Percentiles rank a stretch among this genome's conserved stretches.
phyloP scores from a whole-genome alignment of 1,140 invertebrate species.

The Hyphantria cunea region DNA sequence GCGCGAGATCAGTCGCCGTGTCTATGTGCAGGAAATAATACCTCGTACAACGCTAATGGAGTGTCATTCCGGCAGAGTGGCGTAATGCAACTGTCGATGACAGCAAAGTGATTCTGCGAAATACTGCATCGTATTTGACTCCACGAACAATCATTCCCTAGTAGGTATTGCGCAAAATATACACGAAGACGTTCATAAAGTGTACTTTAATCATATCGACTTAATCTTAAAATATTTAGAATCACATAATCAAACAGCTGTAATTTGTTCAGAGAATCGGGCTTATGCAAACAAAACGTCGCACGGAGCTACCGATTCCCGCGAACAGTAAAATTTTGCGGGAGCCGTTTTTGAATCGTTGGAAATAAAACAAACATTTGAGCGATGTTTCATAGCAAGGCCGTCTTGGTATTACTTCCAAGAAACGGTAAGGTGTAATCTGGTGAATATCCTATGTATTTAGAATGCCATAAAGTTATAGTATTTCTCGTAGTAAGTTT shows the following conservation, averaged over 20 bases:
- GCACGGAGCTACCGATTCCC: conserved; percentile 52
- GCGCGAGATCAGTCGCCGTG: conserved; percentile 35
- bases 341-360: conserved; percentile 71
- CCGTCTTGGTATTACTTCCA: conserved; percentile 58
- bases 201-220: conserved; percentile 4
- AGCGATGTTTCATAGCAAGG: conserved; percentile 69
- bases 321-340: conserved; percentile 69
- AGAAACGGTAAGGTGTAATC: conserved; percentile 50
- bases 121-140: conserved; percentile 44
- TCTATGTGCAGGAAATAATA: conserved; percentile 50
- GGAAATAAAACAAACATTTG: conserved; percentile 73
- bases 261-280: conserved; percentile 61
- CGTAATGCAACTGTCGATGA: conserved; percentile 58
- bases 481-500: background rate
- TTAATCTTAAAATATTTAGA: conserved; percentile 47
- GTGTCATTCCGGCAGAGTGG: conserved; percentile 40
- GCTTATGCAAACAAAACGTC: conserved; percentile 67
- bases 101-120: conserved; percentile 55
- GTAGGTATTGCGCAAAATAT: conserved; percentile 30
- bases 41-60: conserved; percentile 48
- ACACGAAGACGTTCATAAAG: background rate
- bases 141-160: conserved; percentile 48
- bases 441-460: conserved; percentile 43
- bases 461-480: conserved; percentile 7
- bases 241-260: conserved; percentile 55